A percentile compares a stretch with the other conserved stretches of the same genome.
phyloP scores from a whole-genome alignment of 2,888 invertebrate genomes.

The Eupithecia dodoneata region DNA sequence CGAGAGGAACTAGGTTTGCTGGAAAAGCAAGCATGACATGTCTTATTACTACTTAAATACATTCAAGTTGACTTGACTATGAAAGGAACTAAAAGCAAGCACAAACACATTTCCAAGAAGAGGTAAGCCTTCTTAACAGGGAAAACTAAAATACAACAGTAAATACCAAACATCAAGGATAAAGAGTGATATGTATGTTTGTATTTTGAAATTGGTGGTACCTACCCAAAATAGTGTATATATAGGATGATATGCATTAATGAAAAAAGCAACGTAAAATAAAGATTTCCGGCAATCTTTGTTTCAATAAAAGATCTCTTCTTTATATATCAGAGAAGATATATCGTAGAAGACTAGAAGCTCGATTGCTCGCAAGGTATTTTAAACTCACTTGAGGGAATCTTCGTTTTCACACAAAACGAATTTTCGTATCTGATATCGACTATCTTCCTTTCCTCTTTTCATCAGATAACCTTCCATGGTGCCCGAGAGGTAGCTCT shows the following conservation, averaged over 20 bases:
- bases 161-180: not conserved
- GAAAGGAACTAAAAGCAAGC: not conserved
- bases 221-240: not conserved
- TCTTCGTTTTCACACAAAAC: slow-evolving; percentile 92
- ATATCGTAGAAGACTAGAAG: not conserved
- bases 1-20: not conserved
- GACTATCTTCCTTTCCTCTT: slow-evolving; percentile 93
- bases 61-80: not conserved
- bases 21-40: not conserved
- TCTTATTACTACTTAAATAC: not conserved
- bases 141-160: not conserved
- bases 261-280: not conserved
- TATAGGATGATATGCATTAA: not conserved
- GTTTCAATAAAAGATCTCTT: not conserved
- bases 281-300: not conserved
- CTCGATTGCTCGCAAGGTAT: not conserved
- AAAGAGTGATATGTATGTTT: not conserved
- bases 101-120: not conserved
- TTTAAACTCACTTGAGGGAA: slow-evolving; percentile 85
- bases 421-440: slow-evolving; percentile 93
- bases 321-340: not conserved
- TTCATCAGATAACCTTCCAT: slow-evolving; percentile 96
- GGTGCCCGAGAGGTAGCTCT: slow-evolving; percentile 90
- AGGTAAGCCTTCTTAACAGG: not conserved
- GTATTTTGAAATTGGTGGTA: not conserved